Evolutionary conservation across 1,140 invertebrate species (phyloP).

Genomic region (Diabrotica undecimpunctata): DNA sequence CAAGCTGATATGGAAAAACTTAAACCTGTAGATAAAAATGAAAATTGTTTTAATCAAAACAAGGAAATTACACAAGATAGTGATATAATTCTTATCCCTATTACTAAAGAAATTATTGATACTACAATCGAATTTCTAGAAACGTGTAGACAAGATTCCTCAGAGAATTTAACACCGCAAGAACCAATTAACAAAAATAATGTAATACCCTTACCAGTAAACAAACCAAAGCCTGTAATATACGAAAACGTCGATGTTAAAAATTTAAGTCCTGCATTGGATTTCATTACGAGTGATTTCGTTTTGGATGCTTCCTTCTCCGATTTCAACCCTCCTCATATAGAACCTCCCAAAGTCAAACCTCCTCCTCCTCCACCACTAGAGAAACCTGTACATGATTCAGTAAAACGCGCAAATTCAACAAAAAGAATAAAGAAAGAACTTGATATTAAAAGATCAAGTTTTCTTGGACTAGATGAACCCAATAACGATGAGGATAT

Average conservation of each 20-base stretch:
- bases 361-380: constrained; percentile 75
- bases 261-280: constrained; percentile 20
- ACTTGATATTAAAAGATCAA: constrained; percentile 75
- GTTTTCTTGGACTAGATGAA: constrained; percentile 80
- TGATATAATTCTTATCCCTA: background rate
- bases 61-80: constrained; percentile 9
- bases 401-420: constrained; percentile 66
- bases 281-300: constrained; percentile 34
- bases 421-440: constrained; percentile 84
- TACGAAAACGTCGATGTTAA: constrained; percentile 35
- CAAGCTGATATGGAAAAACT: constrained; percentile 20
- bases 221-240: constrained; percentile 27
- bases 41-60: constrained; percentile 4
- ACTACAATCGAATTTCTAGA: constrained; percentile 26
- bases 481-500: constrained; percentile 64
- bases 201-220: constrained; percentile 5
- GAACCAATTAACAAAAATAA: constrained; percentile 9
- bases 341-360: constrained; percentile 80
- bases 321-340: constrained; percentile 55
- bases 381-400: constrained; percentile 45
- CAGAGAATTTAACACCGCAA: constrained; percentile 20
- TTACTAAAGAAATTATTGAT: constrained; percentile 15
- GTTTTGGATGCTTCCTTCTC: constrained; percentile 35
- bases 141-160: constrained; percentile 22
- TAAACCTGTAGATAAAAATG: background rate